phyloP scores from a whole-genome alignment of 2,113 vertebrate genomes.

The Ictalurus furcatus region DNA sequence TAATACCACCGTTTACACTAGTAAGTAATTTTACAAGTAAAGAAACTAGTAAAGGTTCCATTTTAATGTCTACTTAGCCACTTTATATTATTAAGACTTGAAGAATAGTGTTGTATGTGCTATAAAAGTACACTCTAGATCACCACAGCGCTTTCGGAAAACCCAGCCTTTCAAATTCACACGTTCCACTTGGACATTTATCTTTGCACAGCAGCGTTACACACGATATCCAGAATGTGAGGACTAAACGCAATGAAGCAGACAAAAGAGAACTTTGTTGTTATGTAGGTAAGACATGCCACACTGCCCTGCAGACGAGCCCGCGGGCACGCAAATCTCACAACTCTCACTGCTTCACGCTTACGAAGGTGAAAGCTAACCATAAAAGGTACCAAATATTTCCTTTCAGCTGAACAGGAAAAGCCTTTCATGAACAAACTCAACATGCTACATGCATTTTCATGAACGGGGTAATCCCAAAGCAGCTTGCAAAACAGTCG shows the following conservation, averaged over 20 bases:
- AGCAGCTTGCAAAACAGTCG: background rate
- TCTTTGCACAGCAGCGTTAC: slow-evolving; percentile 29
- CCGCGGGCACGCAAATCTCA: slow-evolving; percentile 20
- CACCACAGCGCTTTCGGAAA: background rate
- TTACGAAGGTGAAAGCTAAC: slow-evolving; percentile 1
- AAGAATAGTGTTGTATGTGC: background rate
- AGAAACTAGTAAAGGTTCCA: background rate
- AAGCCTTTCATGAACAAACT: slow-evolving; percentile 5
- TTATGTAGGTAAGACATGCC: slow-evolving; percentile 44
- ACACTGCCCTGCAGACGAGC: slow-evolving; percentile 28
- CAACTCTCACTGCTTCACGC: slow-evolving; percentile 7
- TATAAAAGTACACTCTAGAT: background rate
- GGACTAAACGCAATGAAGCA: slow-evolving; percentile 26
- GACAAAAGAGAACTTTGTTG: slow-evolving; percentile 35
- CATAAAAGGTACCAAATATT: background rate
- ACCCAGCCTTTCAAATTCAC: background rate
- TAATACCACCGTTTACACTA: background rate
- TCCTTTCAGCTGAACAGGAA: slow-evolving; percentile 5
- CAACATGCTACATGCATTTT: background rate
- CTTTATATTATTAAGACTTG: background rate
- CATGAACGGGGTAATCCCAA: background rate
- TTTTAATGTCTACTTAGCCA: background rate
- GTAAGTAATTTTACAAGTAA: background rate
- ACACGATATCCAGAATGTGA: slow-evolving; percentile 17
- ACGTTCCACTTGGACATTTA: slow-evolving; percentile 34